Evolutionary conservation across 2,797 vertebrate genomes (phyloP).

Genomic region (Cottoperca gobio): DNA sequence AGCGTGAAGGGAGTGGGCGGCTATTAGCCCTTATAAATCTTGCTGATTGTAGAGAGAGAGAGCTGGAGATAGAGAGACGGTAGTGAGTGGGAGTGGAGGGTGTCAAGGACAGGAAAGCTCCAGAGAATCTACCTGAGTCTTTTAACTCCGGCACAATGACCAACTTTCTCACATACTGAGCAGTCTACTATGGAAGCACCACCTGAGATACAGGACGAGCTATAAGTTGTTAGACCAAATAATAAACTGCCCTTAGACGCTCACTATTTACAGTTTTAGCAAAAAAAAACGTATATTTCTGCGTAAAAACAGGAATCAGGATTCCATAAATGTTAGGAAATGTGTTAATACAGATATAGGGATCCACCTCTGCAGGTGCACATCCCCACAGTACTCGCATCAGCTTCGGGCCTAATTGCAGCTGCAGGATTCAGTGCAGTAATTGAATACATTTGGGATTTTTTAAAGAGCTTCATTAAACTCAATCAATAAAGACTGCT

Average conservation of each 20-base stretch:
- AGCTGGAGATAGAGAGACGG: conserved; percentile 23
- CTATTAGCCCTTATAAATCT: conserved; percentile 72
- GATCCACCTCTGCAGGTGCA: conserved; percentile 19
- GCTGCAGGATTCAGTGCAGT: conserved; percentile 39
- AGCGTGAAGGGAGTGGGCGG: conserved; percentile 63
- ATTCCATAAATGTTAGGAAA: conserved; percentile 5
- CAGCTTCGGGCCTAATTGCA: conserved; percentile 47
- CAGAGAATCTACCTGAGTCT: conserved; percentile 23
- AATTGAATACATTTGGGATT: conserved; percentile 58
- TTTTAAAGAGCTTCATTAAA: conserved; percentile 45
- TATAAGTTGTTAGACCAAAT: not conserved
- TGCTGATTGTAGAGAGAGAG: conserved; percentile 38
- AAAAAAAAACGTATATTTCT: not conserved
- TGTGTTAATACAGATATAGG: not conserved
- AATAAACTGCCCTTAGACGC: too few species aligned
- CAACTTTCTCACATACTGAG: not conserved
- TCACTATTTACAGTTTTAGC: not conserved
- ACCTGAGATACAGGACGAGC: conserved; percentile 2
- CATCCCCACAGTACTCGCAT: conserved; percentile 16
- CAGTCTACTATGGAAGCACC: not conserved
- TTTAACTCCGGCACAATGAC: conserved; percentile 15
- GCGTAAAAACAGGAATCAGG: not conserved
- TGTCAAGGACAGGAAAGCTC: conserved; percentile 50
- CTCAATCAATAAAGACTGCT: conserved; percentile 60
- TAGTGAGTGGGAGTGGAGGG: conserved; percentile 29